phyloP scores from a whole-genome alignment of 2,888 invertebrate species.

The Meloe dianella region DNA sequence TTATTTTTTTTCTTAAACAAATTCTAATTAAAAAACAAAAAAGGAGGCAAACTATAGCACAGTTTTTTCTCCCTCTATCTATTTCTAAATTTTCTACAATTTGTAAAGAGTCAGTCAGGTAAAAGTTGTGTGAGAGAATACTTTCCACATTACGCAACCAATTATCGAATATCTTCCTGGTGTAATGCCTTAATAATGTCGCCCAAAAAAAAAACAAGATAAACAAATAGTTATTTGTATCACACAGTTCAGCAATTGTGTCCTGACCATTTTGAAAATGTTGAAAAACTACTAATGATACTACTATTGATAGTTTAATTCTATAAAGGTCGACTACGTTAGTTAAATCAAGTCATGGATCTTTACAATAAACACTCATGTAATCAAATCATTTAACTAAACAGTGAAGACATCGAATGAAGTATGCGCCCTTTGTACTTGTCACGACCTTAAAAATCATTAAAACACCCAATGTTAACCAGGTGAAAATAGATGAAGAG shows the following conservation, averaged over 20 bases:
- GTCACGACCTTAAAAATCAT: background rate
- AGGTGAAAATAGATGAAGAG: background rate
- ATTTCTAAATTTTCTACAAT: background rate
- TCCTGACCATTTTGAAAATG: no score
- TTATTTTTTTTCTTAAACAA: no score
- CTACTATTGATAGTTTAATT: no score
- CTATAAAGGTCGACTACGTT: background rate
- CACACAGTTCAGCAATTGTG: no score
- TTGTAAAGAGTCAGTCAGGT: background rate
- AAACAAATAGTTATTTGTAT: no score
- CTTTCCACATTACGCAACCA: constrained; percentile 7
- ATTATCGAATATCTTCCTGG: constrained; percentile 10
- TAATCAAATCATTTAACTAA: background rate
- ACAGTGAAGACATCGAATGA: background rate
- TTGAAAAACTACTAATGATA: no score
- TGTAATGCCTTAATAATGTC: background rate
- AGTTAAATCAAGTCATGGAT: constrained; percentile 1
- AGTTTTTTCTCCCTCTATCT: background rate
- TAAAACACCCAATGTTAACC: background rate
- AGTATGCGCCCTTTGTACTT: background rate
- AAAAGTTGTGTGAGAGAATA: constrained; percentile 3
- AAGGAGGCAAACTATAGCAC: no score
- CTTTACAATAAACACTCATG: background rate
- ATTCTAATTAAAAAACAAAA: background rate
- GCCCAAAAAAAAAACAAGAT: background rate